phyloP scores from a whole-genome alignment of 2,888 invertebrate species.

The Noctua janthina region DNA sequence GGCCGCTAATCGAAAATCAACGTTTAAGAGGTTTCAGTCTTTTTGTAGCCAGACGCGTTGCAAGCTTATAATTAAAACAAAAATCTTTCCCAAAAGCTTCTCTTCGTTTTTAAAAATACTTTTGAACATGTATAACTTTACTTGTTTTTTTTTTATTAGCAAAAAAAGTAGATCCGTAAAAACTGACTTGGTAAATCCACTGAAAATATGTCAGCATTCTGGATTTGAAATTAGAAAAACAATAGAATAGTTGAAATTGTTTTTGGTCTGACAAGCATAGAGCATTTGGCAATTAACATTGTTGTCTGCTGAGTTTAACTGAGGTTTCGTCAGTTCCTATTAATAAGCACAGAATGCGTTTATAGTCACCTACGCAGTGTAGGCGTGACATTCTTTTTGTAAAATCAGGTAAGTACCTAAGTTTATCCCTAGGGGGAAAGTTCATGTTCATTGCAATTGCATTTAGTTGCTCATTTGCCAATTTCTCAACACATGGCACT shows the following conservation, averaged over 20 bases:
- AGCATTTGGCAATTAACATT: constrained; percentile 52
- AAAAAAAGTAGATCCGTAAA: constrained; percentile 33
- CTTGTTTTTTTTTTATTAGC: background rate
- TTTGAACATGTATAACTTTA: constrained; percentile 1
- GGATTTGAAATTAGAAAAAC: constrained; percentile 33
- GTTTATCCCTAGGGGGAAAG: background rate
- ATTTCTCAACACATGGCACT: background rate
- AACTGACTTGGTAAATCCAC: constrained; percentile 17
- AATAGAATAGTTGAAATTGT: constrained; percentile 44
- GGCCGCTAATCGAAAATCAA: constrained; percentile 65
- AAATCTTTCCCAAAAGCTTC: constrained; percentile 37
- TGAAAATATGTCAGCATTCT: constrained; percentile 33
- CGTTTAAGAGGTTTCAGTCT: constrained; percentile 51
- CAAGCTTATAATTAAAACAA: constrained; percentile 50
- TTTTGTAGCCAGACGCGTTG: constrained; percentile 51
- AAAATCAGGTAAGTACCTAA: background rate
- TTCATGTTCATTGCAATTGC: background rate
- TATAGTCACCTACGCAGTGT: background rate
- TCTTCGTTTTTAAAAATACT: constrained; percentile 33
- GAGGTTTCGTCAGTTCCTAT: constrained; percentile 1
- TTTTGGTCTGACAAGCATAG: constrained; percentile 56
- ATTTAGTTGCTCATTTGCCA: background rate
- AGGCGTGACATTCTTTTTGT: background rate
- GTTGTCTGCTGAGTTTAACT: constrained; percentile 23
- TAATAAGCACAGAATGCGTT: background rate